A percentile compares a stretch with the other conserved stretches of the same genome.
Evolutionary conservation across 2,888 invertebrate genomes (phyloP).

Genomic region (Macrosoma leucophasiata): DNA sequence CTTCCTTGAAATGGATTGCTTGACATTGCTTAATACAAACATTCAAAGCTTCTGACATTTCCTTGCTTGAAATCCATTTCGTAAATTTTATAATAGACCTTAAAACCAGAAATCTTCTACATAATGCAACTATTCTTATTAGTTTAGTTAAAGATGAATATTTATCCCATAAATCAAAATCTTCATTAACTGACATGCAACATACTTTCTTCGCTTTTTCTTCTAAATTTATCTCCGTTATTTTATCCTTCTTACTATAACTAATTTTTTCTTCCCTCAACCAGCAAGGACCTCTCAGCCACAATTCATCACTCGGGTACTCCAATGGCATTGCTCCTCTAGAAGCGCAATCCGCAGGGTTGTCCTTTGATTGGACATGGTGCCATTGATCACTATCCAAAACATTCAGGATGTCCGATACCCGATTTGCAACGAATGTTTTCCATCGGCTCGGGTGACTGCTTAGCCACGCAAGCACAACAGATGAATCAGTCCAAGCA

Average conservation of each 20-base stretch:
- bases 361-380: conserved; percentile 14
- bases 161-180: conserved; percentile 18
- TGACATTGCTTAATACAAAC: too few species aligned
- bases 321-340: conserved; percentile 12
- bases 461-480: conserved; percentile 22
- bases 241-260: not conserved
- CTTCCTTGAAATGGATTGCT: too few species aligned
- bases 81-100: too few species aligned
- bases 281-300: conserved; percentile 17
- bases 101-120: conserved; percentile 16
- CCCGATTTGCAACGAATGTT: conserved; percentile 23
- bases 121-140: conserved; percentile 17
- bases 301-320: conserved; percentile 4
- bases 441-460: conserved; percentile 18
- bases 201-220: too few species aligned
- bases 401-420: conserved; percentile 23
- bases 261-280: conserved; percentile 1
- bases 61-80: too few species aligned
- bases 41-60: too few species aligned
- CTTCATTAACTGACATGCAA: conserved; percentile 4
- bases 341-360: conserved; percentile 20
- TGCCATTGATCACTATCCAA: conserved; percentile 16
- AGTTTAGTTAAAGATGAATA: conserved; percentile 16
- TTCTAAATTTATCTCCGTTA: conserved; percentile 12
- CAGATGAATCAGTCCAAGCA: conserved; percentile 22